Base-by-base conservation (phyloP, 2,113 vertebrate genomes). In the Galbula dea region DNA sequence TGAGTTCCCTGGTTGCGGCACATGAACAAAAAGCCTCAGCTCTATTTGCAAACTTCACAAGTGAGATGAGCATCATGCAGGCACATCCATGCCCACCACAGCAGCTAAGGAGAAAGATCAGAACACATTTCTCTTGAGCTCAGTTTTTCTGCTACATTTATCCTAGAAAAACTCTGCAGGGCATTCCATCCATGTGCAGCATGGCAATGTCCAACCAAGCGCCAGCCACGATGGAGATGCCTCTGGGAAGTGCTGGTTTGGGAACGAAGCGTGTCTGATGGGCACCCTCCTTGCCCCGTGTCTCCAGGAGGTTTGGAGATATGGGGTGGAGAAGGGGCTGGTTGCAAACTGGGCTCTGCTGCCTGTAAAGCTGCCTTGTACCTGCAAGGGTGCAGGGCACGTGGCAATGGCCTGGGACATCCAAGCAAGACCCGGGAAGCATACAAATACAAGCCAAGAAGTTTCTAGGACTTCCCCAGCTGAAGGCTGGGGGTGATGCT, bases 301-400 rank as follows among this genome's bases (percentile, higher is more conserved):
- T 15, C 46, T 61, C 52, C 48, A 21, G 32, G 43, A 32, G 9
- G 3, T 15, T n/a, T 78, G 83, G 29, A 52, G 34, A 15, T 4
- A 4, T 0, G 0, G 6, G 3, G 30, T 10, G 36, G 4, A 1
- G 15, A 71, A 80, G 67, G 61, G 29, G 15, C 23, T 43, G 73
- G 6, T 5, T 48, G 27, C 34, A 82, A 58, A 52, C 3, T 1
- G 29, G 45, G 11, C 67, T 57, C 26, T 8, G 8, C 51, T 52
- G 29, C 27, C 27, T 52, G 34, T 69, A 39, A n/a, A 22, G 22
- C 43, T 63, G 62, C 49, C n/a, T 27, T 12, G 27, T 48, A 6
- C 41, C 21, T 26, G 26, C 37, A 11, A 16, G 48, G 22, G 41
- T 39, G 32, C 27, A 52, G 20, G 34, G 39, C 8, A 37, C 1